Conservation (phyloP, 2,797 vertebrate species). For the Acrossocheilus wenchowensis region DNA sequence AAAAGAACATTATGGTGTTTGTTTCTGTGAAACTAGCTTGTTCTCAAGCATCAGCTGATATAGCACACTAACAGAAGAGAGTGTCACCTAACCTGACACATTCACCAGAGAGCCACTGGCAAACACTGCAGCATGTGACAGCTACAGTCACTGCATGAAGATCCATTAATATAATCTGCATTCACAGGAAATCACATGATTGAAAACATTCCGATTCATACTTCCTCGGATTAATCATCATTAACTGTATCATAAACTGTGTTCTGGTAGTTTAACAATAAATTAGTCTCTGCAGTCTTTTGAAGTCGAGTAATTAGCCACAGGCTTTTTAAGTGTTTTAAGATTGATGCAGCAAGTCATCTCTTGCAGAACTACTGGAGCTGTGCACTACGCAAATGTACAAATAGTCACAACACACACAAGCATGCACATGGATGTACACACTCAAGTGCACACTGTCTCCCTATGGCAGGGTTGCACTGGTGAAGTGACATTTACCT, state of each 20-base stretch:
- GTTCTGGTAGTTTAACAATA: slow-evolving; percentile 38
- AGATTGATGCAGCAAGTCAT: slow-evolving; percentile 36
- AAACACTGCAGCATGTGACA: neutral
- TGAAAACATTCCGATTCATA: slow-evolving; percentile 9
- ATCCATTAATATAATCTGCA: slow-evolving; percentile 13
- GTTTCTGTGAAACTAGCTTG: neutral
- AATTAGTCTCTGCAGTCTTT: slow-evolving; percentile 30
- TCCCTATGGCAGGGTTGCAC: slow-evolving; percentile 72
- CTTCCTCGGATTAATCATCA: slow-evolving; percentile 15
- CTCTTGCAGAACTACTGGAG: slow-evolving; percentile 18
- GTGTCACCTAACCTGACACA: slow-evolving; percentile 13
- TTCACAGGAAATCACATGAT: slow-evolving; percentile 20
- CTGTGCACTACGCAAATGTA: neutral
- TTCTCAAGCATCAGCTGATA: slow-evolving; percentile 27
- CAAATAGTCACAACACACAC: slow-evolving; percentile 20
- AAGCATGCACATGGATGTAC: slow-evolving; percentile 20
- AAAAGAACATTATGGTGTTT: neutral
- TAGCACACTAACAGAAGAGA: neutral
- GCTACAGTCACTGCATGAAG: neutral
- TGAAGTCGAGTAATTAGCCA: slow-evolving; percentile 42
- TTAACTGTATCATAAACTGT: slow-evolving; percentile 37
- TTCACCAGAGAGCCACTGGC: slow-evolving; percentile 15
- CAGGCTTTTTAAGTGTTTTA: slow-evolving; percentile 36
- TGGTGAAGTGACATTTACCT: slow-evolving; percentile 87
- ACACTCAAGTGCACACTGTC: slow-evolving; percentile 65